A percentile compares a stretch with the other conserved stretches of the same genome.
These are phyloP conservation scores for Progne subis DNA, from an alignment of 2,113 vertebrate species.

Conservation along the genomic window DNA sequence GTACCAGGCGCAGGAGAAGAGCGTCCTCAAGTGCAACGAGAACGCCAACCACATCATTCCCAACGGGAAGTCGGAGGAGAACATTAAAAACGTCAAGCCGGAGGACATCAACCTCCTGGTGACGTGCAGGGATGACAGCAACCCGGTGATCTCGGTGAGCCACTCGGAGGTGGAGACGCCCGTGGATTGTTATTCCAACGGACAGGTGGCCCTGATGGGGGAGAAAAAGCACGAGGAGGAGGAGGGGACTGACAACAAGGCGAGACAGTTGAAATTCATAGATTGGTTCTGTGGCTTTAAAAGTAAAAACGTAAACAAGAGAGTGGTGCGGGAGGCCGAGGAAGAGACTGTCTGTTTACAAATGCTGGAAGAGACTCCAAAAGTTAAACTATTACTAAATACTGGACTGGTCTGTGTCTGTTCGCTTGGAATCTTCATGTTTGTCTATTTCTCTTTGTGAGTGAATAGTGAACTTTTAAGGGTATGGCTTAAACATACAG, in stretches of 20 bases:
- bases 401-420: conserved; percentile 85
- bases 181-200: conserved; percentile 81
- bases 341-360: conserved; percentile 81
- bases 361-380: conserved; percentile 91
- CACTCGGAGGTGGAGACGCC: conserved; percentile 84
- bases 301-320: conserved; percentile 73
- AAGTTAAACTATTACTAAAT: conserved; percentile 87
- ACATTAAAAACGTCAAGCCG: conserved; percentile 78
- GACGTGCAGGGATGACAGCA: conserved; percentile 78
- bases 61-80: conserved; percentile 82
- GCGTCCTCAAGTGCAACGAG: conserved; percentile 69
- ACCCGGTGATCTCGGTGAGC: conserved; percentile 79
- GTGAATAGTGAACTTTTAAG: conserved; percentile 65
- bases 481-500: conserved; percentile 69
- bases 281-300: conserved; percentile 90
- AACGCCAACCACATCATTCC: conserved; percentile 79
- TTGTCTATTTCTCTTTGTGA: conserved; percentile 96
- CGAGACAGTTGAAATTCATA: conserved; percentile 77
- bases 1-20: conserved; percentile 79
- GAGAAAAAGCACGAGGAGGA: conserved; percentile 69
- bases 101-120: conserved; percentile 87
- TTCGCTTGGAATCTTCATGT: conserved; percentile 92
- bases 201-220: conserved; percentile 77
- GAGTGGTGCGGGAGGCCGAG: conserved; percentile 76
- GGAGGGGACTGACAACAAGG: conserved; percentile 41